phyloP scores from a whole-genome alignment of 2,888 invertebrate genomes.

The Melanotus villosus region DNA sequence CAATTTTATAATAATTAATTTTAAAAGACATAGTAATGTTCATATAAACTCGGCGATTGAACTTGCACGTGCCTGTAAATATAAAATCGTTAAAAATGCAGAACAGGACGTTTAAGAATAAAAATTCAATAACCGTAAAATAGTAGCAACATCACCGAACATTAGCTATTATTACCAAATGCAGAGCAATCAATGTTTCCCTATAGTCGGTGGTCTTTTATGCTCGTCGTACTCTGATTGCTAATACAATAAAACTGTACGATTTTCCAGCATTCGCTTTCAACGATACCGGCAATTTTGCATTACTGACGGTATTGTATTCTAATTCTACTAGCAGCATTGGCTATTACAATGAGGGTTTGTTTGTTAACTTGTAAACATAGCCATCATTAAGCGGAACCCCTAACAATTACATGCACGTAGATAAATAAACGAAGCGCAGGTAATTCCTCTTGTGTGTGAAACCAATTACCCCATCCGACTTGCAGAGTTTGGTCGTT shows the following conservation, averaged over 20 bases:
- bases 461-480: constrained; percentile 21
- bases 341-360: constrained; percentile 5
- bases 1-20: too few species aligned
- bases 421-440: constrained; percentile 6
- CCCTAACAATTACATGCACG: constrained; percentile 19
- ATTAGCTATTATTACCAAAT: too few species aligned
- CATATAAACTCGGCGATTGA: too few species aligned
- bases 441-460: constrained; percentile 10
- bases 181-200: too few species aligned
- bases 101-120: too few species aligned
- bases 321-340: constrained; percentile 4
- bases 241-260: neutral
- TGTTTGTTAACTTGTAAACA: constrained; percentile 19
- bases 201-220: too few species aligned
- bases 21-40: too few species aligned
- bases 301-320: neutral
- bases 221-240: too few species aligned
- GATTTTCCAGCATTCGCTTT: neutral
- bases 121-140: too few species aligned
- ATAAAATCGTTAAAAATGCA: too few species aligned
- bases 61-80: too few species aligned
- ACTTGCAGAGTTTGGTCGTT: neutral
- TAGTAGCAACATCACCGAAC: too few species aligned
- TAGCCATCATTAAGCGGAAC: constrained; percentile 9
- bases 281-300: neutral